Percentiles rank a stretch among this genome's conserved stretches.
Evolutionary conservation across 1,140 invertebrate genomes (phyloP).

Genomic region (Panonychus citri): DNA sequence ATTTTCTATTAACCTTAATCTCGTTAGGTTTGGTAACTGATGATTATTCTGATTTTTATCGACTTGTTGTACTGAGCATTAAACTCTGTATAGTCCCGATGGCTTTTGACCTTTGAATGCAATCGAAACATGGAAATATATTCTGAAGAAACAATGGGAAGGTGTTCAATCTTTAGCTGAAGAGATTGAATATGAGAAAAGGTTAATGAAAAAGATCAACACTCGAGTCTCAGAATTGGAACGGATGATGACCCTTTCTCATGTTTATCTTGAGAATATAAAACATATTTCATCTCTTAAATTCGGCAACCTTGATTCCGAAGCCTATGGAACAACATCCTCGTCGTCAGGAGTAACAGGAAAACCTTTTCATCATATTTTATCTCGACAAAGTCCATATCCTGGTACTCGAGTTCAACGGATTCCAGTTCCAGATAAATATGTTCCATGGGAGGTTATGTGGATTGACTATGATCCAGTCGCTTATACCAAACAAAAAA

Average conservation of each 20-base stretch:
- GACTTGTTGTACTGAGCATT: too few relatives aligned
- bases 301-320: not conserved
- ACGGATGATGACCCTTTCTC: conserved; percentile 19
- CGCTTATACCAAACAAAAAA: conserved; percentile 18
- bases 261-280: conserved; percentile 22
- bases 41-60: too few relatives aligned
- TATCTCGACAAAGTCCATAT: conserved; percentile 25
- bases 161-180: conserved; percentile 19
- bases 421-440: conserved; percentile 27
- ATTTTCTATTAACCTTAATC: too few relatives aligned
- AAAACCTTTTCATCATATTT: conserved; percentile 17
- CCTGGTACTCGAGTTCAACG: conserved; percentile 22
- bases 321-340: not conserved
- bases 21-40: too few relatives aligned
- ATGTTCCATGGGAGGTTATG: conserved; percentile 26
- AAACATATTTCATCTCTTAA: conserved; percentile 17
- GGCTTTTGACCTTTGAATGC: too few relatives aligned
- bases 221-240: conserved; percentile 19
- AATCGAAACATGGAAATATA: conserved; percentile 8
- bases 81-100: too few relatives aligned
- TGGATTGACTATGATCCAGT: conserved; percentile 23
- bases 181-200: conserved; percentile 21
- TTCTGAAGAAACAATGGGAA: conserved; percentile 12
- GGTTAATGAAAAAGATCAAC: conserved; percentile 19
- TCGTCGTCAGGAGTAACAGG: too few relatives aligned